Evolutionary conservation across 2,113 vertebrate species (phyloP).

Genomic region (Dasypus novemcinctus): DNA sequence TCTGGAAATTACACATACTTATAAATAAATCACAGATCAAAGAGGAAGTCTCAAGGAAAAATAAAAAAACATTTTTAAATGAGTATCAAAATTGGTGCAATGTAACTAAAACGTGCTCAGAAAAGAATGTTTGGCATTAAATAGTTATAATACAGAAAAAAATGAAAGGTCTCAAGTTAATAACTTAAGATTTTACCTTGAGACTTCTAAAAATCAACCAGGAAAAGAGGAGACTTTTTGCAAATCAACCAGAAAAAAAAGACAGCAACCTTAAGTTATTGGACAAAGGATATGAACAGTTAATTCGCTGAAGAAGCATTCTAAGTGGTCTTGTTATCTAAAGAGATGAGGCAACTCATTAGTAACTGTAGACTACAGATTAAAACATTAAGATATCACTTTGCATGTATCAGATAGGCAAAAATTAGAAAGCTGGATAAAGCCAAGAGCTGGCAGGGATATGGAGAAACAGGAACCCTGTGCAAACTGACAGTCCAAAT

Average conservation of each 20-base stretch:
- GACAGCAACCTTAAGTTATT: background rate
- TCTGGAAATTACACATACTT: too few relatives aligned
- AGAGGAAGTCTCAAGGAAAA: too few relatives aligned
- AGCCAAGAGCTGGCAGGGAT: conserved; percentile 9
- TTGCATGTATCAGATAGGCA: conserved; percentile 12
- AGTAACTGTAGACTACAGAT: conserved; percentile 29
- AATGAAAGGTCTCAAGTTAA: too few relatives aligned
- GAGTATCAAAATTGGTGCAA: too few relatives aligned
- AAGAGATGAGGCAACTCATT: background rate
- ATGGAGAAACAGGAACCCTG: background rate
- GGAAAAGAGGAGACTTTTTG: background rate
- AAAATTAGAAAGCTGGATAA: conserved; percentile 33
- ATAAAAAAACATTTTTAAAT: too few relatives aligned
- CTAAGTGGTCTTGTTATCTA: background rate
- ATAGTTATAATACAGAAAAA: too few relatives aligned
- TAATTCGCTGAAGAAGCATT: background rate
- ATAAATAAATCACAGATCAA: too few relatives aligned
- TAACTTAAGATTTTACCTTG: too few relatives aligned
- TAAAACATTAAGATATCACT: conserved; percentile 28
- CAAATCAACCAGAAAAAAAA: background rate
- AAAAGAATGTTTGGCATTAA: too few relatives aligned
- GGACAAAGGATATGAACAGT: background rate
- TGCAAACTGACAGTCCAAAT: background rate
- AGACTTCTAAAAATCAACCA: background rate
- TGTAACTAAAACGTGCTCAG: too few relatives aligned